A percentile compares a stretch with the other conserved stretches of the same genome.
Evolutionary conservation across 2,888 invertebrate species (phyloP).

Genomic region (Eupithecia subumbrata): DNA sequence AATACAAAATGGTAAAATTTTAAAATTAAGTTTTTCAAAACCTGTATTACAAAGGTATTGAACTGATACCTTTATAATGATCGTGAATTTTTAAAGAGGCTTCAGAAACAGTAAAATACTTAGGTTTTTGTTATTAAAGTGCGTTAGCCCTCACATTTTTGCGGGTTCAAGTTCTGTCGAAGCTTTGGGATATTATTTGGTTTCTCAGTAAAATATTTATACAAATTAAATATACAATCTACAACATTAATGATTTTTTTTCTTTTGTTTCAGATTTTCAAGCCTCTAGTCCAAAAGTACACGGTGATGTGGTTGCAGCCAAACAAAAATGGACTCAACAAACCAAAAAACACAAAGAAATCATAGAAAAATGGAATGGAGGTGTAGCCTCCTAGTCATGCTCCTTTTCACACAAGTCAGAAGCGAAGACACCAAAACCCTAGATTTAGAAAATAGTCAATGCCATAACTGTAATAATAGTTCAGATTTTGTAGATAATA

Average conservation of each 20-base stretch:
- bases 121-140: background rate
- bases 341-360: conserved; percentile 55
- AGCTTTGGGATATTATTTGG: too few relatives aligned
- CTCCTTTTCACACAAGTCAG: conserved; percentile 62
- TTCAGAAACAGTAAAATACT: background rate
- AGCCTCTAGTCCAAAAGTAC: conserved; percentile 49
- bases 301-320: conserved; percentile 72
- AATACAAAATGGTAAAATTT: background rate
- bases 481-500: conserved; percentile 58
- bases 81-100: conserved; percentile 8
- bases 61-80: conserved; percentile 8
- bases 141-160: too few relatives aligned
- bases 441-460: conserved; percentile 69
- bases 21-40: background rate
- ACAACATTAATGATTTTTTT: conserved; percentile 17
- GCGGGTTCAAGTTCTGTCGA: too few relatives aligned
- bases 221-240: background rate
- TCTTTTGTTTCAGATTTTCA: conserved; percentile 68
- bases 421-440: conserved; percentile 68
- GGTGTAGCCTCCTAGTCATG: conserved; percentile 61
- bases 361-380: conserved; percentile 65
- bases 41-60: conserved; percentile 4
- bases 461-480: conserved; percentile 79
- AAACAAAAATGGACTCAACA: conserved; percentile 66
- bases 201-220: background rate